phyloP scores from a whole-genome alignment of 2,888 invertebrate genomes.

The Sphaerophoria rueppellii region DNA sequence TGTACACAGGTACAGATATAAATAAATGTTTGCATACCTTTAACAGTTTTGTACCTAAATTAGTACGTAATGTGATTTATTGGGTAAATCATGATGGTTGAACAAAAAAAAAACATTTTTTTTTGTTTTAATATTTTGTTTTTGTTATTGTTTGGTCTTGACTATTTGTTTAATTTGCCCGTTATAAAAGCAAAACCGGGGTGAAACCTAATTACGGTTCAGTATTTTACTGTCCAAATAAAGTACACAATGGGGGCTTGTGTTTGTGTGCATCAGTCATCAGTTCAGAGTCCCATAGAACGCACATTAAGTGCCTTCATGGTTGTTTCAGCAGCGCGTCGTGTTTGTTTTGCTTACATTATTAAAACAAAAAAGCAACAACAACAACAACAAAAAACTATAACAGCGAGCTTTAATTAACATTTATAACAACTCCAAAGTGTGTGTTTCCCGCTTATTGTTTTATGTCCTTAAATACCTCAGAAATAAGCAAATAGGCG shows the following conservation, averaged over 20 bases:
- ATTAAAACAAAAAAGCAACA: constrained; percentile 37
- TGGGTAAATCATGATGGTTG: constrained; percentile 39
- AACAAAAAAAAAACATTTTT: background rate
- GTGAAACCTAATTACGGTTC: constrained; percentile 63
- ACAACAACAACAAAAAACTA: constrained; percentile 13
- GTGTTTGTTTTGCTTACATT: constrained; percentile 48
- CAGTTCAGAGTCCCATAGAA: background rate
- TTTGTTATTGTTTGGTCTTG: constrained; percentile 11
- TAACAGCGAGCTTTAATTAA: constrained; percentile 27
- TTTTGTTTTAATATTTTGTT: constrained; percentile 23
- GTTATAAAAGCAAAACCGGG: constrained; percentile 41
- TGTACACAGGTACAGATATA: background rate
- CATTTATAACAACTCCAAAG: constrained; percentile 23
- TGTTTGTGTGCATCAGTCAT: constrained; percentile 2
- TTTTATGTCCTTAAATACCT: constrained; percentile 19
- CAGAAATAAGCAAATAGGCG: no score
- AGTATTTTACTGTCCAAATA: constrained; percentile 64
- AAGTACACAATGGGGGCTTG: constrained; percentile 36
- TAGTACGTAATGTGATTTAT: constrained; percentile 47
- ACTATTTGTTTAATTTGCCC: constrained; percentile 32
- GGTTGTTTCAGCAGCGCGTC: constrained; percentile 49
- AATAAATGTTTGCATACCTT: constrained; percentile 16
- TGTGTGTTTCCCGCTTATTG: constrained; percentile 24
- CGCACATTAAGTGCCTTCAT: constrained; percentile 44
- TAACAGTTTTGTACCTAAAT: constrained; percentile 44